Evolutionary conservation across 2,797 vertebrate genomes (phyloP), one percentile per base, ranked within the genome.

Genomic region (Varecia variegata): DNA sequence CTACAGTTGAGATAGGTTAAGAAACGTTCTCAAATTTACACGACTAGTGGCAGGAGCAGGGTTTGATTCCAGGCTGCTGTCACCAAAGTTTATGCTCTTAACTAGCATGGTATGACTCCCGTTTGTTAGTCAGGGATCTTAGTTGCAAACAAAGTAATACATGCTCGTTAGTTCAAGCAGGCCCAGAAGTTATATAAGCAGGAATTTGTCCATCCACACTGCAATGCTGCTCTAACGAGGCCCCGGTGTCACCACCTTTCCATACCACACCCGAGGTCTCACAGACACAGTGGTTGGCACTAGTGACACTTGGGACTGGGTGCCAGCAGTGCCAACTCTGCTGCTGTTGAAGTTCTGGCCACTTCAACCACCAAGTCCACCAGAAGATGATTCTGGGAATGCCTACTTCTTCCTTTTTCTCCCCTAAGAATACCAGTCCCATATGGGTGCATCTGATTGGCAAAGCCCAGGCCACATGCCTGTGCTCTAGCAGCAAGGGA

Each of bases 181-280:
- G 52, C 27, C 40, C 6, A 12, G 81, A 76, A 4, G n/a, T 45
- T 52, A 12, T 6, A 62, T 13, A 17, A 56, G 27, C 58, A 56
- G 43, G 58, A 10, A 21, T 15, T 0, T 56, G 58, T 54, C 50
- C 30, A 2, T 0, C 58, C 14, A n/a, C 20, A 47, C 43, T 54
- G 60, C 32, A 14, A 1, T 20, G 17, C 30, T 12, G 27, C 35
- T 38, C 9, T 9, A 25, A 15, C 3, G 40, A 80, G 40, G 52
- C 5, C 2, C 7, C 6, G 0, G 27, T 1, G 38, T 56, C 21
- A 7, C 45, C n/a, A 74, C 7, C 0, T 3, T 40, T 32, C 47
- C 47, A 12, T 0, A 30, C 38, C 23, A 68, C 8, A 18, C 23
- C 35, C 7, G 2, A 3, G 52, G 47, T 56, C 52, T 81, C 43